Percentiles rank a stretch among this genome's conserved stretches.
Conservation (phyloP, 2,888 invertebrate genomes). For the Serrognathus titanus region DNA sequence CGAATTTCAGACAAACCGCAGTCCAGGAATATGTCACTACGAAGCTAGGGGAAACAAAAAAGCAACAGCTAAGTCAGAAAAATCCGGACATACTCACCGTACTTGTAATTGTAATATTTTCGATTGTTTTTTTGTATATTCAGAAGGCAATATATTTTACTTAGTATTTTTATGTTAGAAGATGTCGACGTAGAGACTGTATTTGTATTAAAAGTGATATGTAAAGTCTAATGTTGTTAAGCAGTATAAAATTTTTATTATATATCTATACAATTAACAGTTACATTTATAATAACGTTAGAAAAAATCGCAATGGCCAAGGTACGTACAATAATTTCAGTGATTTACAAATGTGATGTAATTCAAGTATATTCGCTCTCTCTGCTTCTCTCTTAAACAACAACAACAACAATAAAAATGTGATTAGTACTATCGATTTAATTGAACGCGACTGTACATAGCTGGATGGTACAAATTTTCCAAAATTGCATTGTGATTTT, state of each 20-base stretch:
- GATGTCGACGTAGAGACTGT: slow-evolving; percentile 15
- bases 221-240: slow-evolving; percentile 14
- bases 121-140: slow-evolving; percentile 36
- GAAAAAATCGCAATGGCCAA: not conserved
- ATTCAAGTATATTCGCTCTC: too few relatives aligned
- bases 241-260: slow-evolving; percentile 13
- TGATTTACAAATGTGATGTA: too few relatives aligned
- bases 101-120: slow-evolving; percentile 34
- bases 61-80: slow-evolving; percentile 13
- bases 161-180: slow-evolving; percentile 25
- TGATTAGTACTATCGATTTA: too few relatives aligned
- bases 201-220: slow-evolving; percentile 11
- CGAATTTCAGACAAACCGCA: slow-evolving; percentile 23
- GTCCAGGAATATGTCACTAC: slow-evolving; percentile 34
- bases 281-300: too few relatives aligned
- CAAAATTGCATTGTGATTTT: too few relatives aligned
- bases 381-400: too few relatives aligned
- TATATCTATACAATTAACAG: not conserved
- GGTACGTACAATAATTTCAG: not conserved
- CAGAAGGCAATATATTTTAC: slow-evolving; percentile 38
- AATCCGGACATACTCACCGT: slow-evolving; percentile 31
- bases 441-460: too few relatives aligned
- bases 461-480: too few relatives aligned
- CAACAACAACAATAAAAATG: too few relatives aligned
- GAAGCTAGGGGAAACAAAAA: slow-evolving; percentile 27